A percentile compares a stretch with the other conserved stretches of the same genome.
phyloP scores from a whole-genome alignment of 2,797 vertebrate species.

The Threskiornis aethiopicus region DNA sequence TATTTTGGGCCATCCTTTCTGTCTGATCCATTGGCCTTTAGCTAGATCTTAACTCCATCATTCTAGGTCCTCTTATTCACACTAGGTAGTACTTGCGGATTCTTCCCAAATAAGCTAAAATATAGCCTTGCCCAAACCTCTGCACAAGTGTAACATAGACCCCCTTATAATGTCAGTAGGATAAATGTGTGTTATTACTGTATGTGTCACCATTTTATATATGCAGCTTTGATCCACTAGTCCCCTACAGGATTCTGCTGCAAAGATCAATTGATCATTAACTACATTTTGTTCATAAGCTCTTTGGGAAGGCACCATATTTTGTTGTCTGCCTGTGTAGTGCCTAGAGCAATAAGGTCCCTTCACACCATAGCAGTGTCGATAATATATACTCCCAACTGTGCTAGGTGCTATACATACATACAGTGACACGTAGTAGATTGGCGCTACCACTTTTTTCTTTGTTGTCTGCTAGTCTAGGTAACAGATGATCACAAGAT shows the following conservation, averaged over 20 bases:
- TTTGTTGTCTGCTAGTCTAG: slow-evolving; percentile 29
- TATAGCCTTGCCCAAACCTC: neutral
- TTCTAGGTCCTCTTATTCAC: neutral
- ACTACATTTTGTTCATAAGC: neutral
- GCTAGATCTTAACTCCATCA: neutral
- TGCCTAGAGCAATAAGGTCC: slow-evolving; percentile 50
- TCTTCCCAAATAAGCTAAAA: neutral
- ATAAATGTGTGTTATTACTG: neutral
- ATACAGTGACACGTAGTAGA: neutral
- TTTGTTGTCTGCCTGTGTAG: slow-evolving; percentile 29
- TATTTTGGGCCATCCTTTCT: neutral
- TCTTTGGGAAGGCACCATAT: slow-evolving; percentile 14
- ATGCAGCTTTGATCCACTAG: neutral
- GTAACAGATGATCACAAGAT: slow-evolving; percentile 25
- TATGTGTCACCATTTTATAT: neutral
- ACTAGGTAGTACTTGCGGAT: neutral
- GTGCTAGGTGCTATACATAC: slow-evolving; percentile 42
- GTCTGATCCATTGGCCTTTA: neutral
- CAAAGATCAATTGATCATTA: neutral
- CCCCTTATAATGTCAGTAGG: neutral
- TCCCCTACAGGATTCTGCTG: neutral
- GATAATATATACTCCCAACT: slow-evolving; percentile 37
- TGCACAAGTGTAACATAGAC: neutral
- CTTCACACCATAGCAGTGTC: slow-evolving; percentile 33
- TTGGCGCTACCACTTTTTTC: neutral